Base-by-base conservation (phyloP, 2,113 vertebrate genomes). In the Vombatus ursinus region DNA sequence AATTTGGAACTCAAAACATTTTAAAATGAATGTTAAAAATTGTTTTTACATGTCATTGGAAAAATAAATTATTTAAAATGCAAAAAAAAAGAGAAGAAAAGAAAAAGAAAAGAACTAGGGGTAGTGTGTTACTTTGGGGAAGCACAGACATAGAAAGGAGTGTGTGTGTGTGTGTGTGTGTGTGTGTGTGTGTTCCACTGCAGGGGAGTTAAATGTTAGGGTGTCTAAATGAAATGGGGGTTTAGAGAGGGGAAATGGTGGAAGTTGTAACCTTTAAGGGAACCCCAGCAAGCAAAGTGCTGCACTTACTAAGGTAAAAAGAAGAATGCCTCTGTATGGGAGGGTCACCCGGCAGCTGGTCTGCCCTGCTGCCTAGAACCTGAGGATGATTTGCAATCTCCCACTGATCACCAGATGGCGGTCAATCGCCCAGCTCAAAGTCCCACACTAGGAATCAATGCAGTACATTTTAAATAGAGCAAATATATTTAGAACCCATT, bases 371-470 rank as follows among this genome's bases (percentile, higher is more conserved):
- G 6, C 7, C 16, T 84, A 22, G 16, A 22, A 22, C 19, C 16
- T 8, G 6, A 44, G 68, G 16, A 44, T 22, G 7, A 84, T n/a
- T 84, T 84, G 68, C 16, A 84, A 84, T 84, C 68, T 84, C 68
- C 6, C 0, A 23, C 12, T 31, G 52, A 31, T 96, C 49, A 92
- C 52, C 94, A 96, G 52, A n/a, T 91, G 90, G 77, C 90, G 96
- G 93, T 92, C 92, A 95, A 95, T n/a, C 94, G 61, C 91, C 94
- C 52, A 96, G 50, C 28, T 92, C 52, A 50, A 95, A 92, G 93
- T 92, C n/a, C 90, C 28, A 5, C 50, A 53, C 19, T n/a, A 44
- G 37, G 95, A 52, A 6, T 92, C 44, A 57, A 92, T 89, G 28
- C 19, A 77, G 12, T 23, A 61, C 7, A 89, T 92, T 92, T 57